These are phyloP conservation scores for Diaprepes abbreviatus DNA, from an alignment of 2,888 invertebrate species.

Conservation along the genomic window DNA sequence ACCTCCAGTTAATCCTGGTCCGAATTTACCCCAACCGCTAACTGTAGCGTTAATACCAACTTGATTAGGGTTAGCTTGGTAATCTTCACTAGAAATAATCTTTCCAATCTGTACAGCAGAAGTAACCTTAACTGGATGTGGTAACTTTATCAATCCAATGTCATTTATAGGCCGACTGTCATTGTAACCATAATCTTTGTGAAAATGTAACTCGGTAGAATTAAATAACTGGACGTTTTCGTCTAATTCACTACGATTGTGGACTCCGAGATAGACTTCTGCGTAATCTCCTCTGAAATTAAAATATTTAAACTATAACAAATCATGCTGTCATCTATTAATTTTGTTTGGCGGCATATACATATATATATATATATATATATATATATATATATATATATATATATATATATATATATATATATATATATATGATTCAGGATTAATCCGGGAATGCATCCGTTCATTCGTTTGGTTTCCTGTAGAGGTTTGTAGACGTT, in stretches of 20 bases:
- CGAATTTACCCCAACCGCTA: constrained; percentile 15
- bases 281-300: neutral
- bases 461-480: too few relatives aligned
- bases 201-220: neutral
- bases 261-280: neutral
- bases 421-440: too few relatives aligned
- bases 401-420: too few relatives aligned
- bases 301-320: too few relatives aligned
- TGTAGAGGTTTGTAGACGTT: too few relatives aligned
- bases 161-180: neutral
- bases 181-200: neutral
- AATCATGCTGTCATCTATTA: too few relatives aligned
- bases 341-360: too few relatives aligned
- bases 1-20: neutral
- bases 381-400: too few relatives aligned
- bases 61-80: constrained; percentile 1
- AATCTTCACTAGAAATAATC: neutral
- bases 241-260: neutral
- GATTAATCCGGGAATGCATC: too few relatives aligned
- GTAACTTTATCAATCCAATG: neutral
- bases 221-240: constrained; percentile 16
- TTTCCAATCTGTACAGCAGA: neutral
- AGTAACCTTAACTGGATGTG: neutral
- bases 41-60: constrained; percentile 6
- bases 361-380: too few relatives aligned